Evolutionary conservation across 2,888 invertebrate species (phyloP).

Genomic region (Microplitis deprimator): DNA sequence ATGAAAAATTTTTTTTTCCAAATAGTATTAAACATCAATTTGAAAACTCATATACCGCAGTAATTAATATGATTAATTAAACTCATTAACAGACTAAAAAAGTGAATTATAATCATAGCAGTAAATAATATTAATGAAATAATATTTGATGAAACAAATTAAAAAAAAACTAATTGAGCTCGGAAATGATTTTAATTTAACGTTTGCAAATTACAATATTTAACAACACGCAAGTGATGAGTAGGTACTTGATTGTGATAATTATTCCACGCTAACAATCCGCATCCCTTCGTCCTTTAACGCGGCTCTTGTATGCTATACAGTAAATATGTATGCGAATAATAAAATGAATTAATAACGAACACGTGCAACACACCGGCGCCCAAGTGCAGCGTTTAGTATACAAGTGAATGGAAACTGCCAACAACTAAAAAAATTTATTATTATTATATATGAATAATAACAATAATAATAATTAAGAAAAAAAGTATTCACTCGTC

Average conservation of each 20-base stretch:
- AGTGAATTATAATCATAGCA: neutral
- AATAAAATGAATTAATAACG: conserved; percentile 35
- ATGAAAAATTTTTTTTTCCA: too few relatives aligned
- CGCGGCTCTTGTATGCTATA: conserved; percentile 22
- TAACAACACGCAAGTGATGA: conserved; percentile 31
- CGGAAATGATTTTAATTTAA: conserved; percentile 16
- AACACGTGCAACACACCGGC: conserved; percentile 21
- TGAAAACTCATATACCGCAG: too few relatives aligned
- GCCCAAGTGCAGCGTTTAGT: neutral
- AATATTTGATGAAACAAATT: neutral
- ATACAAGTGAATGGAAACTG: conserved; percentile 2
- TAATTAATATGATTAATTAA: too few relatives aligned
- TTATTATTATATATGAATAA: too few relatives aligned
- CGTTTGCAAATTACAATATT: conserved; percentile 21
- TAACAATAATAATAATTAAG: conserved; percentile 7
- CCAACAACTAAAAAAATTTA: neutral
- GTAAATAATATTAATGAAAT: neutral
- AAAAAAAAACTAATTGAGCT: neutral
- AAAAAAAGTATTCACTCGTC: conserved; percentile 8
- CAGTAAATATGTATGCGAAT: conserved; percentile 44
- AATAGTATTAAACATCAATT: too few relatives aligned
- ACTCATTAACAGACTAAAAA: neutral
- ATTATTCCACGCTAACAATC: conserved; percentile 49
- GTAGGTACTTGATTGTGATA: conserved; percentile 42
- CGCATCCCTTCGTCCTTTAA: neutral